These are phyloP conservation scores for Diarsia brunnea DNA, from an alignment of 2,888 invertebrate species.

Conservation along the genomic window DNA sequence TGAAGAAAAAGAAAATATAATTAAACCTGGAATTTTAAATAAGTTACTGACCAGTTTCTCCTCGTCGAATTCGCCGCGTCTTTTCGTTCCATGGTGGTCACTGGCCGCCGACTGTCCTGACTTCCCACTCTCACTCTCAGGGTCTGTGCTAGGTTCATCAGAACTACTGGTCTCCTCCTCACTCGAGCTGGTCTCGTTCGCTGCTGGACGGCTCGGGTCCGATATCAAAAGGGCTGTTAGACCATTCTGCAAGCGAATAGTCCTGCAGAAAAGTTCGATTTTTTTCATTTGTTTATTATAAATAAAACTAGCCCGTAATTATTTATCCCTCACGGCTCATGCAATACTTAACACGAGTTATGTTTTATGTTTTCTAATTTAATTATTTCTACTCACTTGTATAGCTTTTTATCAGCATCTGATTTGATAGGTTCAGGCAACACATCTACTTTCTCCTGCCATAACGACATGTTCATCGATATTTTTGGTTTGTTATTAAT, in stretches of 20 bases:
- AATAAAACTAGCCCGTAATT: not conserved
- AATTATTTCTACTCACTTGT: constrained; percentile 90
- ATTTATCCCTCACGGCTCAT: not conserved
- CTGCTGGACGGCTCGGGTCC: constrained; percentile 86
- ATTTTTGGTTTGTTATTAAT: constrained; percentile 74
- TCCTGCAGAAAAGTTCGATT: constrained; percentile 57
- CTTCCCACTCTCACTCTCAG: constrained; percentile 86
- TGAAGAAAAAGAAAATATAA: no score
- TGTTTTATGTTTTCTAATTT: constrained; percentile 1
- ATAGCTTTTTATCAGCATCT: constrained; percentile 94
- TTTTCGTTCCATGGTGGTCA: constrained; percentile 80
- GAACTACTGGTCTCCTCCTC: constrained; percentile 81
- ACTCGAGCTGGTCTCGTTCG: constrained; percentile 77
- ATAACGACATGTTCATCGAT: constrained; percentile 71
- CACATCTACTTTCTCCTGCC: constrained; percentile 85
- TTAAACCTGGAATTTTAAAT: not conserved
- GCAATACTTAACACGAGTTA: not conserved
- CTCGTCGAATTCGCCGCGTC: constrained; percentile 82
- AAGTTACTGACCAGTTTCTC: constrained; percentile 85
- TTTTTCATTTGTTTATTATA: constrained; percentile 8
- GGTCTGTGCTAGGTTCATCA: constrained; percentile 76
- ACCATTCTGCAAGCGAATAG: constrained; percentile 92
- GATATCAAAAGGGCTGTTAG: constrained; percentile 93
- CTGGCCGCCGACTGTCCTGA: constrained; percentile 81
- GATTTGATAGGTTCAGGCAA: constrained; percentile 93